A percentile compares a stretch with the other conserved stretches of the same genome.
phyloP scores from a whole-genome alignment of 2,888 invertebrate species.

The Epistrophe eligans region DNA sequence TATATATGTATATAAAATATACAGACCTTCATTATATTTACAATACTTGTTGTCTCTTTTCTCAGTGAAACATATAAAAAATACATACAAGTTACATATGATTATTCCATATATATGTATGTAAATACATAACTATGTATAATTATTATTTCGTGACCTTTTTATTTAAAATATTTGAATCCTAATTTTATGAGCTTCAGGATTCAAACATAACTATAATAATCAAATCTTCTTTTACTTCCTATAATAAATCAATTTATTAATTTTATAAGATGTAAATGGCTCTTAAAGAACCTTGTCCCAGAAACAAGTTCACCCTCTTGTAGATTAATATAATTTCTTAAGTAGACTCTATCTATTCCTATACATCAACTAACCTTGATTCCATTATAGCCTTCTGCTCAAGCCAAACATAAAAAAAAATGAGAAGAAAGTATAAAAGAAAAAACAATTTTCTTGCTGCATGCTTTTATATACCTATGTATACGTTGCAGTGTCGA shows the following conservation, averaged over 20 bases:
- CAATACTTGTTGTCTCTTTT: too few relatives aligned
- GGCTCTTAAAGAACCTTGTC: constrained; percentile 21
- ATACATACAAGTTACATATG: too few relatives aligned
- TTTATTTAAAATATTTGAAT: too few relatives aligned
- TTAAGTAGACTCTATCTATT: constrained; percentile 19
- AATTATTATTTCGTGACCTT: too few relatives aligned
- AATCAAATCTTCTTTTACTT: neutral
- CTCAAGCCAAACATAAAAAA: constrained; percentile 12
- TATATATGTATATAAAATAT: too few relatives aligned
- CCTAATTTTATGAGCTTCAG: too few relatives aligned
- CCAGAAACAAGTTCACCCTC: constrained; percentile 20
- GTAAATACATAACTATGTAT: too few relatives aligned
- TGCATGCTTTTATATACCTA: neutral
- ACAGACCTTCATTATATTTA: too few relatives aligned
- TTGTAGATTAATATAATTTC: constrained; percentile 30
- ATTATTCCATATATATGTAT: too few relatives aligned
- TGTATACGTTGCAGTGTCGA: constrained; percentile 27
- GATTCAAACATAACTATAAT: too few relatives aligned
- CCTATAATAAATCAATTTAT: constrained; percentile 26
- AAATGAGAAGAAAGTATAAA: neutral
- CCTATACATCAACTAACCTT: constrained; percentile 10
- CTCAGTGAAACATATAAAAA: too few relatives aligned
- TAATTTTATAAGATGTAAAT: constrained; percentile 18
- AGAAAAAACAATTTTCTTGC: constrained; percentile 28
- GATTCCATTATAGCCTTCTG: constrained; percentile 29